Conservation (phyloP, 23 tunicate genomes). For the Halocynthia roretzi region DNA sequence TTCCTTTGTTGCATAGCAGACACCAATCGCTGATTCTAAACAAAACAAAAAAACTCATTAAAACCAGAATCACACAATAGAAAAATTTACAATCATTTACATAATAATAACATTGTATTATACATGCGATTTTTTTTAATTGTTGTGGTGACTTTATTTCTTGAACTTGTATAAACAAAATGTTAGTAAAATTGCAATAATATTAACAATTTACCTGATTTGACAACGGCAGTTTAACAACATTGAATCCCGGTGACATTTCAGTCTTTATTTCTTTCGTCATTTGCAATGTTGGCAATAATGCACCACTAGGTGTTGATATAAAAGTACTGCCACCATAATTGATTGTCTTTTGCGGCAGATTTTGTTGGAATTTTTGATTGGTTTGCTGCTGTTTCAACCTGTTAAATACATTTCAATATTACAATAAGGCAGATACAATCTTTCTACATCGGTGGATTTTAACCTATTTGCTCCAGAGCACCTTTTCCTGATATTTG, state of each 20-base stretch:
- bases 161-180: neutral
- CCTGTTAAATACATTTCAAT: neutral
- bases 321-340: slow-evolving; percentile 8
- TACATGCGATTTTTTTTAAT: no score
- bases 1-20: neutral
- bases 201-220: slow-evolving; percentile 12
- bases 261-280: slow-evolving; percentile 1
- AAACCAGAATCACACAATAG: neutral
- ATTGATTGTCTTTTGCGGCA: neutral
- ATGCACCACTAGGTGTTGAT: slow-evolving; percentile 17
- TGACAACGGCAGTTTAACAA: slow-evolving; percentile 16
- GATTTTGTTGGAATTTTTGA: neutral
- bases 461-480: neutral
- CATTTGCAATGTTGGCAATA: slow-evolving; percentile 21
- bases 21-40: neutral
- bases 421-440: neutral
- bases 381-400: slow-evolving; percentile 17
- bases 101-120: no score
- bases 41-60: slow-evolving; percentile 5
- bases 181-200: neutral
- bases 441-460: neutral
- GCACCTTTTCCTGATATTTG: no score
- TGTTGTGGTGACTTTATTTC: no score
- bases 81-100: neutral
- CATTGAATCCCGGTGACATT: slow-evolving; percentile 2